A percentile compares a stretch with the other conserved stretches of the same genome.
phyloP scores from a whole-genome alignment of 2,113 vertebrate genomes.

The Isurus oxyrinchus region DNA sequence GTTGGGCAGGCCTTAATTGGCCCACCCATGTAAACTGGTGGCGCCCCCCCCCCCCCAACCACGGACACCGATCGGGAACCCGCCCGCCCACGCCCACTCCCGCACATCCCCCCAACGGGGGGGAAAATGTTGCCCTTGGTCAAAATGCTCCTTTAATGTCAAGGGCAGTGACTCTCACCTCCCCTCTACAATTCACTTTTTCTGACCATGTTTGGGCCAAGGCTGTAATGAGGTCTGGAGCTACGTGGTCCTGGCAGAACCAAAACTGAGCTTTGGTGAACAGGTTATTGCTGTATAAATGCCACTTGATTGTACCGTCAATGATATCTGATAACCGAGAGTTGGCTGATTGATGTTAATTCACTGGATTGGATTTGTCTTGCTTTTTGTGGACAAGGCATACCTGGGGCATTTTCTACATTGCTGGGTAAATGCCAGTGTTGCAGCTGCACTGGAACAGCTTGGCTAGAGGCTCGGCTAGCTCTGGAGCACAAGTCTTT shows the following conservation, averaged over 20 bases:
- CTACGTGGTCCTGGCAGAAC: neutral
- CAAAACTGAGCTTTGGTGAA: neutral
- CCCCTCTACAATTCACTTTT: neutral
- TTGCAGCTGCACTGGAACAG: neutral
- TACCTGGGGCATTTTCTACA: neutral
- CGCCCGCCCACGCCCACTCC: no score
- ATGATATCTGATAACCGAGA: neutral
- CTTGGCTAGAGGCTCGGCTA: neutral
- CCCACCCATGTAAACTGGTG: no score
- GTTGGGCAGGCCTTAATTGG: no score
- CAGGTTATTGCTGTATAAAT: neutral
- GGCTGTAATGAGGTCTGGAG: neutral
- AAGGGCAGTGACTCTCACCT: neutral
- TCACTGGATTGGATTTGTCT: neutral
- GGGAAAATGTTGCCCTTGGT: neutral
- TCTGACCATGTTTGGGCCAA: neutral
- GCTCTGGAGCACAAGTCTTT: neutral
- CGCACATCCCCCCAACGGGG: no score
- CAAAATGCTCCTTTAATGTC: neutral
- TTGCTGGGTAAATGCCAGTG: neutral
- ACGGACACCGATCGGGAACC: no score
- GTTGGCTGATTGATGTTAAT: neutral
- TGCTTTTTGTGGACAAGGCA: neutral
- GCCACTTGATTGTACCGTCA: neutral
- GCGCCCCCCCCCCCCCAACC: no score